Base-by-base conservation (phyloP, 2,113 vertebrate species). In the Oncorhynchus tshawytscha region DNA sequence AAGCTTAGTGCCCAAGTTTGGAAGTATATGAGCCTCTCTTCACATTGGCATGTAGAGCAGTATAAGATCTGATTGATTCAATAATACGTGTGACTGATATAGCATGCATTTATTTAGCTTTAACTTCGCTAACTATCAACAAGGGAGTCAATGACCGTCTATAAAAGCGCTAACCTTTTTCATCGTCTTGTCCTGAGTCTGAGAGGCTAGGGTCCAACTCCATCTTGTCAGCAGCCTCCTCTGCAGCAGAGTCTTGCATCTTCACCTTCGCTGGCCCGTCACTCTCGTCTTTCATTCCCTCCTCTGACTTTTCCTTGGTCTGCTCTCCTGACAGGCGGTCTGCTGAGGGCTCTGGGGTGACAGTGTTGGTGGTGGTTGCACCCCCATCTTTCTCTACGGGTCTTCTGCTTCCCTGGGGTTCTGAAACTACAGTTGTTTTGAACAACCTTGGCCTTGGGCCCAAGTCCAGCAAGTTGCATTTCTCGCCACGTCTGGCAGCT, bases 401-500 rank as follows among this genome's bases (percentile, higher is more conserved):
- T 72, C 48, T 80, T 12, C 24, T n/a, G 11, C 59, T 59, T 77
- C 62, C 81, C 80, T 79, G 80, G 81, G 77, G 48, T 71, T 85
- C 86, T 72, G 76, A 49, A 79, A 69, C 70, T 18, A 78, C 67
- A 62, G 76, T 85, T 22, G 51, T 54, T 54, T 54, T 54, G 51
- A 54, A 54, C 16, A 54, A 54, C 12, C 51, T 15, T 15, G 74
- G 85, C 16, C 77, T 82, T 69, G 62, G 78, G 82, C 90, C 89
- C 85, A 92, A 74, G 76, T 90, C 87, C 81, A 92, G 66, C 71
- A 92, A 72, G 25, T 79, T 81, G 60, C 91, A 89, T 66, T 88
- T 91, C 49, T 89, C 88, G 57, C 86, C 88, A 39, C 88, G 85
- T 83, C 89, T 93, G 57, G 87, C 90, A 86, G 89, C 92, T 93